Percentiles rank a stretch among this genome's conserved stretches.
Conservation (phyloP, 2,113 vertebrate species). For the Megalops atlanticus region DNA sequence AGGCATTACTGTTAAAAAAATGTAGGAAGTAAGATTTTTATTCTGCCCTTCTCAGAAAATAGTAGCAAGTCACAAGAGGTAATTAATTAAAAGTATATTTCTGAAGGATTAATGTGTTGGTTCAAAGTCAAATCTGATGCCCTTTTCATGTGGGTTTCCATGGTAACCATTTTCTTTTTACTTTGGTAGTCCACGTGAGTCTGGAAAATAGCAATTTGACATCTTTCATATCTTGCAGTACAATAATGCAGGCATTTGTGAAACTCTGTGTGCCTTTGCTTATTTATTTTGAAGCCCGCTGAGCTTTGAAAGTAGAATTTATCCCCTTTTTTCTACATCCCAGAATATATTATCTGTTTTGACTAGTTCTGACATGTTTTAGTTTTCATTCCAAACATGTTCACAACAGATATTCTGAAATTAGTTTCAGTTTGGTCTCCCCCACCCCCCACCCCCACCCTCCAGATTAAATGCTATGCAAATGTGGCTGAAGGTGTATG, state of each 20-base stretch:
- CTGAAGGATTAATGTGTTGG: conserved; percentile 10
- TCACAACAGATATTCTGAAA: conserved; percentile 1
- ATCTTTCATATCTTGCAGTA: neutral
- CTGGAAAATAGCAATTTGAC: neutral
- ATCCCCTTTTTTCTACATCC: neutral
- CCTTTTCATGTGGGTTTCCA: conserved; percentile 19
- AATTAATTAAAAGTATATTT: conserved; percentile 28
- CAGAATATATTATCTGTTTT: conserved; percentile 17
- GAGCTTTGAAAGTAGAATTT: conserved; percentile 9
- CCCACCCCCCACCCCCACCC: no score
- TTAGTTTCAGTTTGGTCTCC: neutral
- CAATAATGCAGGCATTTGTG: neutral
- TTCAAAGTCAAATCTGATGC: conserved; percentile 13
- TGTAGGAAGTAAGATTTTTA: no score
- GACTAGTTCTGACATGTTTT: conserved; percentile 4
- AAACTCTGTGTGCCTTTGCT: conserved; percentile 4
- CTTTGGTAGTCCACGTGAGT: conserved; percentile 4
- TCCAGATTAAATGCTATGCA: conserved; percentile 8
- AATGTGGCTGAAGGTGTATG: conserved; percentile 22
- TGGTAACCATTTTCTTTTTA: conserved; percentile 25
- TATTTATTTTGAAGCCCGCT: conserved; percentile 1
- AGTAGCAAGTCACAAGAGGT: conserved; percentile 7
- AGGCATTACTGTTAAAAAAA: neutral
- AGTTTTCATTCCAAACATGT: conserved; percentile 1
- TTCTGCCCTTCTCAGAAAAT: neutral